Conservation (phyloP, 2,113 vertebrate genomes). For the Petaurus breviceps region DNA sequence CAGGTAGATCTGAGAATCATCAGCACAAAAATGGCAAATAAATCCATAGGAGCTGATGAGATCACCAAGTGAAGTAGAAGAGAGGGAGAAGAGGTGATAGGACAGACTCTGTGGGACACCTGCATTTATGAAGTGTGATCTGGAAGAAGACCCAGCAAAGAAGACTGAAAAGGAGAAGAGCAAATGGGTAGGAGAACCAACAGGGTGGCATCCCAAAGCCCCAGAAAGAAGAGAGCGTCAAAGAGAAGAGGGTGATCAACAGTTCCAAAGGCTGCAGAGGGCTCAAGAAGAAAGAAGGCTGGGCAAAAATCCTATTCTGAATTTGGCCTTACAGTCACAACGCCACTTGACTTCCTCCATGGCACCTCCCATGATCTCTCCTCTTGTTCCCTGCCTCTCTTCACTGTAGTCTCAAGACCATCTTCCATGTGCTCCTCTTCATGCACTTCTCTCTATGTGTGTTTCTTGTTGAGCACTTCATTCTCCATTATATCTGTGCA, state of each 20-base stretch:
- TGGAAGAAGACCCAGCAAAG: too few species aligned
- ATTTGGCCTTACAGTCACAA: neutral
- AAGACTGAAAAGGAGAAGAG: too few species aligned
- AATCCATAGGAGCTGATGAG: neutral
- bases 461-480: too few species aligned
- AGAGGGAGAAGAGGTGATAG: neutral
- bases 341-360: neutral
- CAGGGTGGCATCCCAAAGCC: too few species aligned
- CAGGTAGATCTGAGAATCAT: neutral
- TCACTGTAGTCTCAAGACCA: neutral
- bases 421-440: neutral
- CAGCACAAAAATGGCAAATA: neutral
- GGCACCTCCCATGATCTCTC: neutral
- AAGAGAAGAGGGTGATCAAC: neutral
- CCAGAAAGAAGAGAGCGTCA: neutral
- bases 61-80: neutral
- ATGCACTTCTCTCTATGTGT: neutral
- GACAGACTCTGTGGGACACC: too few species aligned
- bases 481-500: neutral
- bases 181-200: too few species aligned
- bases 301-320: neutral
- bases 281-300: neutral
- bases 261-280: neutral
- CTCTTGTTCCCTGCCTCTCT: neutral
- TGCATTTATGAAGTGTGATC: too few species aligned